These are phyloP conservation scores for Misgurnus mizolepis DNA, from an alignment of 2,113 vertebrate genomes.

Conservation along the genomic window DNA sequence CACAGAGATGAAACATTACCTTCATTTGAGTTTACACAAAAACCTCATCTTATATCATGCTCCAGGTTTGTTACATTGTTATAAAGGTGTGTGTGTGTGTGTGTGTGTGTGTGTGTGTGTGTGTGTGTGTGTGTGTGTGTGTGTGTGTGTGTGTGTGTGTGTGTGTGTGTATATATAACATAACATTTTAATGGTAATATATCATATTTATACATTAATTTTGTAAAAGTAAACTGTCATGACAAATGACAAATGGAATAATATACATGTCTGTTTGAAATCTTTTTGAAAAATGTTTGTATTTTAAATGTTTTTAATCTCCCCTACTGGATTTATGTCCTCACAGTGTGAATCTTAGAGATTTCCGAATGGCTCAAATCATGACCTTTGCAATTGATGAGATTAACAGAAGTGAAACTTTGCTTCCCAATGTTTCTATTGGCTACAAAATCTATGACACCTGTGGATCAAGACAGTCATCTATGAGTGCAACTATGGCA, in stretches of 20 bases:
- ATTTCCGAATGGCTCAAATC: conserved; percentile 73
- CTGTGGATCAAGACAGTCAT: conserved; percentile 71
- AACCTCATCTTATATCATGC: conserved; percentile 63
- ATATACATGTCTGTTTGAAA: no score
- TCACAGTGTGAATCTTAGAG: conserved; percentile 71
- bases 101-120: no score
- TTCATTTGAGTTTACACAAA: conserved; percentile 61
- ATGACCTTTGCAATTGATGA: conserved; percentile 78
- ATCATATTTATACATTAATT: background rate
- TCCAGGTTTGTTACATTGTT: conserved; percentile 65
- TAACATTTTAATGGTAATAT: background rate
- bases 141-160: no score
- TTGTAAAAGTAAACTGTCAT: background rate
- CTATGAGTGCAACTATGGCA: conserved; percentile 72
- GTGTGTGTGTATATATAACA: no score
- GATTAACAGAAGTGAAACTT: conserved; percentile 68
- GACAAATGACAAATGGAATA: background rate
- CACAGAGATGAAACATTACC: conserved; percentile 67
- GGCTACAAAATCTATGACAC: conserved; percentile 78
- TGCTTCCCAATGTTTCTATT: conserved; percentile 72
- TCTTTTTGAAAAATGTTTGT: no score
- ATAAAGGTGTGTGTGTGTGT: background rate
- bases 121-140: no score
- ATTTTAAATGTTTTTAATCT: background rate
- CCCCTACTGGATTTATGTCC: conserved; percentile 15